Evolutionary conservation across 2,888 invertebrate species (phyloP), one percentile per base, ranked within the genome.

Genomic region (Pristionchus mayeri): DNA sequence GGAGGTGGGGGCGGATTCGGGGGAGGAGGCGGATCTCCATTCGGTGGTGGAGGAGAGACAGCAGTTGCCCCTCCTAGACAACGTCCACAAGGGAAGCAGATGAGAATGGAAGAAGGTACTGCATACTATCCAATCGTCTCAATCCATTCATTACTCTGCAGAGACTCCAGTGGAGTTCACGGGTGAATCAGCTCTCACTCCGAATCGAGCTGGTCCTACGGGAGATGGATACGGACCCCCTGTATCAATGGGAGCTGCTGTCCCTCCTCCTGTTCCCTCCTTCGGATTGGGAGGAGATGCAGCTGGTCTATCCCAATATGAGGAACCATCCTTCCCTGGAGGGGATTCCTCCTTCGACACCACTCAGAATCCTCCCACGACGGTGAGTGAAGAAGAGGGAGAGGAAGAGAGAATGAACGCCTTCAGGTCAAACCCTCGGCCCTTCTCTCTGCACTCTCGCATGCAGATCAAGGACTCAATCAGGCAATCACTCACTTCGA

Each of bases 161-260:
- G 18, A 40, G 3, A 24, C 52, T 54, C 34, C 79, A 13, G 30
- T 40, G 18, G 81, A 44, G 84, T 92, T 92, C 87, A 92, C 91
- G 27, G 92, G 92, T 13, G 92, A 92, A 11, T 91, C 91, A 11
- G 92, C 91, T 1, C 80, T 92, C 27, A 86, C 86, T 9, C 90
- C 91, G 2, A 92, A 92, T 82, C 78, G 86, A 7, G 87, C 87
- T 27, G 92, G 92, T 50, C 92, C 92, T 34, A 90, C 90, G 24
- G 92, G 92, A 50, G 92, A 92, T 85, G 92, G 92, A 27, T 92
- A 91, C 71, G 92, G 91, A 67, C 91, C 92, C 18, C 87, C 91
- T 60, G 89, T 90, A 2, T 89, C 91, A 21, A 34, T 24, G n/a
- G 83, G 88, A 67, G 89, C 88, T 50, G 90, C 88, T n/a, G 87